Base-by-base conservation (phyloP, 35 echinoderm and acorn worm species). In the Nesometra sesokonis region DNA sequence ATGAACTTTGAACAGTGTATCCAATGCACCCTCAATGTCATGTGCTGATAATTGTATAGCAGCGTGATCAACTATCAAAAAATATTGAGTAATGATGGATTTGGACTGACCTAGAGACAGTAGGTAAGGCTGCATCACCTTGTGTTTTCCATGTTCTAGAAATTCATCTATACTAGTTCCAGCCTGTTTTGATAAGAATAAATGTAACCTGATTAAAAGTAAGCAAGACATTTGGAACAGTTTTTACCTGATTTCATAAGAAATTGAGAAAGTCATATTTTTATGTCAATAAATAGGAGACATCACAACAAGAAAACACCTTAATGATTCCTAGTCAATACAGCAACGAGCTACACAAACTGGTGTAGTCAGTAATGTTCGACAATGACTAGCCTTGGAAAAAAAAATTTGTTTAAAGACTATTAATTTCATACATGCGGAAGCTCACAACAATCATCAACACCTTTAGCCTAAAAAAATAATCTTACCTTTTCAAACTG, bases 401-500 rank as follows among this genome's bases (percentile, higher is more conserved):
- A n/a, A 78, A 78, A 78, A 30, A 32, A 78, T 78, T 30, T 78
- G n/a, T 30, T 78, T 32, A 78, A 78, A 78, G 33, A 30, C 29
- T 78, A n/a, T 30, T n/a, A 78, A 1, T 78, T 30, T 17, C 2
- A 78, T 78, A 78, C 33, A 30, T 78, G 29, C 33, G 29, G 77
- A 30, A 78, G 33, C 33, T 1, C 29, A 78, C 29, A 30, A 78
- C 3, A 78, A 78, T 78, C 33, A 30, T 78, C 33, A n/a, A 30
- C 33, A n/a, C n/a, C n/a, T n/a, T n/a, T n/a, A n/a, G n/a, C n/a
- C n/a, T 35, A 11, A 37, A 37, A 88, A 11, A 88, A 46, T 46
- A 32, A 32, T 29, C 37, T 81, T 47, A 82, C 87, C 80, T 87
- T 87, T 77, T 87, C 52, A 79, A 87, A 78, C 19, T 87, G 86